phyloP scores from a whole-genome alignment of 2,888 invertebrate genomes.

The Melangyna quadrimaculata region DNA sequence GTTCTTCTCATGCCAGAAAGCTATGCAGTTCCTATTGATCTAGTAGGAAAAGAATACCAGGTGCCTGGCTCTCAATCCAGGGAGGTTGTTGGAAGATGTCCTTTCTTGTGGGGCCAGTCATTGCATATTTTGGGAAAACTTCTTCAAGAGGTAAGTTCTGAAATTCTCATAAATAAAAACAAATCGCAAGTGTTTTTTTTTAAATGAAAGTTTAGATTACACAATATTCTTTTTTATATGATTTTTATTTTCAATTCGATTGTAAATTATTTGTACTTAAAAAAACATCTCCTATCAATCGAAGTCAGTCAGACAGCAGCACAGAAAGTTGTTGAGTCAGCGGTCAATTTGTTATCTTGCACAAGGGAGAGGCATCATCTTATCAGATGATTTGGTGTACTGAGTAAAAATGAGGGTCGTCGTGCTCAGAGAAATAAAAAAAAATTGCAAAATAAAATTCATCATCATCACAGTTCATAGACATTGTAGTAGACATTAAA shows the following conservation, averaged over 20 bases:
- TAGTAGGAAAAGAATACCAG: slow-evolving; percentile 92
- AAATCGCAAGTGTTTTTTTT: not conserved
- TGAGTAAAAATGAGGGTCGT: not conserved
- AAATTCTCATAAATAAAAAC: not conserved
- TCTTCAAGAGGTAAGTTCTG: slow-evolving; percentile 89
- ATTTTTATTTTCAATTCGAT: not conserved
- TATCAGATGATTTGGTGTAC: not conserved
- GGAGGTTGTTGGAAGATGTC: slow-evolving; percentile 92
- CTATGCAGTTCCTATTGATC: slow-evolving; percentile 92
- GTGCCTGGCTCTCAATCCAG: slow-evolving; percentile 95
- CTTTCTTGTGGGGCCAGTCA: slow-evolving; percentile 99
- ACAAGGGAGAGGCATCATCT: not conserved
- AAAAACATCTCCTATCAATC: not conserved
- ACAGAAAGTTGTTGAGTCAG: not conserved
- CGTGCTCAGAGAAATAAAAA: not conserved
- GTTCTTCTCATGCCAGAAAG: slow-evolving; percentile 95
- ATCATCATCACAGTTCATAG: not conserved
- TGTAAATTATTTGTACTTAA: not conserved
- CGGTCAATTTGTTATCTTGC: not conserved
- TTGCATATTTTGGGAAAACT: slow-evolving; percentile 96
- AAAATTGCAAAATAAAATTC: not conserved
- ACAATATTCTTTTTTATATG: not conserved
- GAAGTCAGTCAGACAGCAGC: not conserved
- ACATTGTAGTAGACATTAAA: not conserved
- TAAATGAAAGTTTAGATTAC: not conserved